These are phyloP conservation scores for Sisor rabdophorus DNA, from an alignment of 2,113 vertebrate species.

Conservation along the genomic window DNA sequence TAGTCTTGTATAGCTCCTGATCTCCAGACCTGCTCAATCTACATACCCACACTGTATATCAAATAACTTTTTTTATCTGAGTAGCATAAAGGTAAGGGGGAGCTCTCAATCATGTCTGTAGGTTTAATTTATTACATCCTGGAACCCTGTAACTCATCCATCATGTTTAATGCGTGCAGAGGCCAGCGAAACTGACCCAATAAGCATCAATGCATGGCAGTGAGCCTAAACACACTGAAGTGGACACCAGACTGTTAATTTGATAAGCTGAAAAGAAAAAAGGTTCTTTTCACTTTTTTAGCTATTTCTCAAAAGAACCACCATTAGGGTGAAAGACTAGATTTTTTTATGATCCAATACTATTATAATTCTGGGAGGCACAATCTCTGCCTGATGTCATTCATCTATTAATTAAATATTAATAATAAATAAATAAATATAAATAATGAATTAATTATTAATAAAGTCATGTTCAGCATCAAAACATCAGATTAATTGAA, in stretches of 20 bases:
- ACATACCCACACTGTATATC: background rate
- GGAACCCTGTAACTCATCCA: conserved; percentile 6
- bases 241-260: background rate
- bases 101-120: conserved; percentile 9
- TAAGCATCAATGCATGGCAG: conserved; percentile 19
- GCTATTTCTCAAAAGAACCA: no score
- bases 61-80: conserved; percentile 4
- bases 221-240: conserved; percentile 1
- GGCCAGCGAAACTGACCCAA: conserved; percentile 30
- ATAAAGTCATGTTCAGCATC: no score
- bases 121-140: conserved; percentile 12
- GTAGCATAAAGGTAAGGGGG: background rate
- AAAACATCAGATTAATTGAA: no score
- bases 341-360: no score
- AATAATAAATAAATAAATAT: no score
- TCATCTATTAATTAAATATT: no score
- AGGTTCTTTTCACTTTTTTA: background rate
- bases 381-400: no score
- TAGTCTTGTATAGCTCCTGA: no score
- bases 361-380: no score
- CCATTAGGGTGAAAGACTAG: no score
- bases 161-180: conserved; percentile 39
- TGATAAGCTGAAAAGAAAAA: conserved; percentile 4
- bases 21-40: no score
- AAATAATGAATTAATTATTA: no score